These are phyloP conservation scores for Aptenodytes forsteri DNA, from an alignment of 2,113 vertebrate genomes.

Conservation along the genomic window DNA sequence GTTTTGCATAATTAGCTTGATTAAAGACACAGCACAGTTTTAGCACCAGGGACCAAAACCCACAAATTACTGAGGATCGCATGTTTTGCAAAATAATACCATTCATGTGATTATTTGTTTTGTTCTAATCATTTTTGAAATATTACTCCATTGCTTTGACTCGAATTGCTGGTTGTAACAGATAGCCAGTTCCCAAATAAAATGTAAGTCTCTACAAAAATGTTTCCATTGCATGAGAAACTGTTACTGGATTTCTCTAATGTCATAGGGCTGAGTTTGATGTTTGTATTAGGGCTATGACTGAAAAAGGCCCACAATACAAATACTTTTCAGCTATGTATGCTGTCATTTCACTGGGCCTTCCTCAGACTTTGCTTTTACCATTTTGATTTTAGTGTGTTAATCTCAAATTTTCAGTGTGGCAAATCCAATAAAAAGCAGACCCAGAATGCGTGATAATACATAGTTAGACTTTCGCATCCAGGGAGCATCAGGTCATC, in stretches of 20 bases:
- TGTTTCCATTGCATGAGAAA: slow-evolving; percentile 24
- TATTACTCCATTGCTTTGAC: slow-evolving; percentile 40
- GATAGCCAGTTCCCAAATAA: slow-evolving; percentile 39
- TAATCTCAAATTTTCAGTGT: background rate
- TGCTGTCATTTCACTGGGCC: background rate
- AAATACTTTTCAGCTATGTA: background rate
- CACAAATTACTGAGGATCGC: slow-evolving; percentile 50
- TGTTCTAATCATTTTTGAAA: slow-evolving; percentile 63
- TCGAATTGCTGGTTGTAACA: slow-evolving; percentile 42
- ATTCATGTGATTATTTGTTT: slow-evolving; percentile 67
- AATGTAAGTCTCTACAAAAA: slow-evolving; percentile 20
- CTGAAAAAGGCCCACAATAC: background rate
- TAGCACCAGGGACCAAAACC: slow-evolving; percentile 55
- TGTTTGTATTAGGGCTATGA: background rate
- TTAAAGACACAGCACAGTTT: slow-evolving; percentile 66
- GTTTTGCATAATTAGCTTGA: slow-evolving; percentile 66
- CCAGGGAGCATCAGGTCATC: background rate
- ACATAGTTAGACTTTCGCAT: background rate
- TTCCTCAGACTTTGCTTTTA: background rate
- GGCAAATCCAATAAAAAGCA: background rate
- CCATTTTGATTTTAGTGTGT: background rate
- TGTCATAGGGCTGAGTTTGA: background rate
- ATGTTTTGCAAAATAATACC: slow-evolving; percentile 66
- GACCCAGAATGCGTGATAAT: fast-evolving
- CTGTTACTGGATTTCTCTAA: background rate